Evolutionary conservation across 2,888 invertebrate genomes (phyloP).

Genomic region (Stratiomys singularior): DNA sequence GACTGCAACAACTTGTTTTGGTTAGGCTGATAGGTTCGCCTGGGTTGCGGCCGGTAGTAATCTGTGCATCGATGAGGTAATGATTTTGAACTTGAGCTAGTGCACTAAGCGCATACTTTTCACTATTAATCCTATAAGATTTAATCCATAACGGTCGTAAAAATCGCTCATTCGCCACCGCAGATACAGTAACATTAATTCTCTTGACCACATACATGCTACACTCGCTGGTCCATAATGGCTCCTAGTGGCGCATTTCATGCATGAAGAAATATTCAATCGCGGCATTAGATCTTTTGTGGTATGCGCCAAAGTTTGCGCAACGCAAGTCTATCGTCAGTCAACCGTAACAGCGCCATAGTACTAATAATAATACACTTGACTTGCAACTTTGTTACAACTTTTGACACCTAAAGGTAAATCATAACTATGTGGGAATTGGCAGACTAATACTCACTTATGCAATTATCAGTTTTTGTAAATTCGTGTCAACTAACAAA

Average conservation of each 20-base stretch:
- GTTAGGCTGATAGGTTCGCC: background rate
- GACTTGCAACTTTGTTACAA: constrained; percentile 17
- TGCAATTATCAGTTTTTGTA: constrained; percentile 3
- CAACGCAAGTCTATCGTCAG: background rate
- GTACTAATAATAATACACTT: background rate
- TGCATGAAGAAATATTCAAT: constrained; percentile 21
- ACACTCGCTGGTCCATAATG: background rate
- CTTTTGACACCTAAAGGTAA: too few relatives aligned
- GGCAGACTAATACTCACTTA: background rate
- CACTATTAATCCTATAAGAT: background rate
- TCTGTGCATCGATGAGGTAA: constrained; percentile 16
- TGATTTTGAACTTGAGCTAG: constrained; percentile 42
- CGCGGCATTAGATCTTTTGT: constrained; percentile 4
- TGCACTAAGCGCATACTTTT: background rate
- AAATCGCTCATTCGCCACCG: background rate
- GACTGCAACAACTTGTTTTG: background rate
- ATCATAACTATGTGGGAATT: background rate
- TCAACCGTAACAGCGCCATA: background rate
- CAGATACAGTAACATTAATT: constrained; percentile 1
- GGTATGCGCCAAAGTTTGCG: constrained; percentile 28
- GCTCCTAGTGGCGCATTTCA: constrained; percentile 18
- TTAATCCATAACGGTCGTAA: constrained; percentile 22
- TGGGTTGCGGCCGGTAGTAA: background rate
- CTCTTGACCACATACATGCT: constrained; percentile 9
- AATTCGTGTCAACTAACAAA: constrained; percentile 18